phyloP scores from a whole-genome alignment of 2,113 vertebrate genomes.

The Galemys pyrenaicus region DNA sequence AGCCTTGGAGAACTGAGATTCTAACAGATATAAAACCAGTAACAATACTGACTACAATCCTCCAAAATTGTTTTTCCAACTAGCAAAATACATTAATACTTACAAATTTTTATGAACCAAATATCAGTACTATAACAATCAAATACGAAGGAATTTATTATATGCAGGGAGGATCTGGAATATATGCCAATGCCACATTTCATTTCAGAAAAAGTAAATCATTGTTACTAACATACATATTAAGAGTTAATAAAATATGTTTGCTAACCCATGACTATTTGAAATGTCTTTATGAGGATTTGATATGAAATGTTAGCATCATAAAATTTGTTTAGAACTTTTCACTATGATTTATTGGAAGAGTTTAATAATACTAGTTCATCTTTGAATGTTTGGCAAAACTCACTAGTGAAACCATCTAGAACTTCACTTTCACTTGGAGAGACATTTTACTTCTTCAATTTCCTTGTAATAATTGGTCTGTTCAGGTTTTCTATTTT shows the following conservation, averaged over 20 bases:
- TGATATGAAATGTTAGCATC: no score
- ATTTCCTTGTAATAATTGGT: no score
- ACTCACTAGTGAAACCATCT: no score
- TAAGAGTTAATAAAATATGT: neutral
- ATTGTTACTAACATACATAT: neutral
- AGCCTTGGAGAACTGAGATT: neutral
- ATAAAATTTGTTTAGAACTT: no score
- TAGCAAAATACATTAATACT: neutral
- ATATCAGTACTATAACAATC: neutral
- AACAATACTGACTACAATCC: neutral
- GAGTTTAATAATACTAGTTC: no score
- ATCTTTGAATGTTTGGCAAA: no score
- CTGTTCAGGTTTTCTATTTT: no score
- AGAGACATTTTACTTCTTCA: no score
- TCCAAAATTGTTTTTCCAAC: conserved; percentile 48
- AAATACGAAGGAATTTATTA: conserved; percentile 8
- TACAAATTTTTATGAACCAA: conserved; percentile 9
- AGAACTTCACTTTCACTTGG: no score
- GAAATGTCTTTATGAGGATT: no score
- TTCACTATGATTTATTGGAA: no score
- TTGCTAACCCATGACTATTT: neutral
- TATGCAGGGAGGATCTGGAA: neutral
- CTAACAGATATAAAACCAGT: conserved; percentile 36
- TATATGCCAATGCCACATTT: neutral
- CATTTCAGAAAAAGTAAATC: neutral